Evolutionary conservation across 2,113 vertebrate genomes (phyloP), one percentile per base, ranked within the genome.

Genomic region (Uria aalge): DNA sequence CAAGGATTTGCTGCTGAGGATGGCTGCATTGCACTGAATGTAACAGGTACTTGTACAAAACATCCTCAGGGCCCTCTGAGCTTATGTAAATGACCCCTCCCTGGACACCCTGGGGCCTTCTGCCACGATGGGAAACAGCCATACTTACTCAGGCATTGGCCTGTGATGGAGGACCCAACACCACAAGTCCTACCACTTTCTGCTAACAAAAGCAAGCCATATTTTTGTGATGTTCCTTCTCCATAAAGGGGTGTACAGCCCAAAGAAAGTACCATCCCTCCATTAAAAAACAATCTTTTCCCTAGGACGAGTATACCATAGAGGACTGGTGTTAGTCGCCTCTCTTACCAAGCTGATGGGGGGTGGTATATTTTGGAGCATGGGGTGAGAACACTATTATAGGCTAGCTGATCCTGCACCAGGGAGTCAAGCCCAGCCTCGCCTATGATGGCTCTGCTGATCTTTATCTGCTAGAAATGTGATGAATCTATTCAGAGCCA

Each of bases 391-490:
- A 76, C 21, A 50, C 50, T 47, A 90, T 67, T 57, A 55, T 38
- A 84, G 2, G 5, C 21, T 72, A 91, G n/a, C 53, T 94, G 87
- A 87, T 78, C 80, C 48, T 76, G 48, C 50, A 93, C 43, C n/a
- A 53, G 62, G n/a, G 50, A 97, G 32, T 60, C 72, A 90, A 85
- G 85, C 34, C 48, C 48, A 79, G 62, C 66, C 74, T 90, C 23
- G 6, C 67, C 71, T 76, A 40, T 45, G 78, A 85, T 23, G 9
- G 66, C 30, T 96, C 56, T 88, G 77, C 85, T 85, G 93, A 94
- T 93, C 90, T 90, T 90, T 82, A 90, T 90, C 91, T 91, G 56
- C 79, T 84, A 67, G 52, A 96, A 84, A 90, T 18, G 19, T 6
- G 22, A 88, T 85, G 27, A 82, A 78, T 90, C 87, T 85, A 19